Evolutionary conservation across 2,888 invertebrate genomes (phyloP).

Genomic region (Ennomos erosarius): DNA sequence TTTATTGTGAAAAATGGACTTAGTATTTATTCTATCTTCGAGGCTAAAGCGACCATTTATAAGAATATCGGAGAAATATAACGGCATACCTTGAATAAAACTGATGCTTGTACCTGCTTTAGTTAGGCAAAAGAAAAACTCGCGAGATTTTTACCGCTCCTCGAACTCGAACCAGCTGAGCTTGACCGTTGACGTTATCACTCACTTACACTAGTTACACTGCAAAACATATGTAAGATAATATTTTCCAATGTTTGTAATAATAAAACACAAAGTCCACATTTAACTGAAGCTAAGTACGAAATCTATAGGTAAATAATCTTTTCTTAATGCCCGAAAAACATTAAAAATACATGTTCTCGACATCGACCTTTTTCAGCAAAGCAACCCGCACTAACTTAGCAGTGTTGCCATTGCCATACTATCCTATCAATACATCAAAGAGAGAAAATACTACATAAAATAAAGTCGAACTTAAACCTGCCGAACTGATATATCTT

Average conservation of each 20-base stretch:
- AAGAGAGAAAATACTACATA: too few relatives aligned
- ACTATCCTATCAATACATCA: too few relatives aligned
- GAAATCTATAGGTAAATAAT: slow-evolving; percentile 11
- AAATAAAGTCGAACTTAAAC: too few relatives aligned
- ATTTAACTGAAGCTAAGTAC: slow-evolving; percentile 4
- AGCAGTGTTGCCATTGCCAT: slow-evolving; percentile 26
- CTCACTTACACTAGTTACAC: slow-evolving; percentile 40
- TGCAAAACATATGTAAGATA: slow-evolving; percentile 17
- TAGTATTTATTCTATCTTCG: not conserved
- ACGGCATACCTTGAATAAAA: slow-evolving; percentile 81
- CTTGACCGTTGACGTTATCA: slow-evolving; percentile 79
- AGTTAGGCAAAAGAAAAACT: slow-evolving; percentile 72
- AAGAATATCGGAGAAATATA: slow-evolving; percentile 59
- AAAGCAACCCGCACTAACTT: slow-evolving; percentile 17
- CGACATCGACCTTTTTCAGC: slow-evolving; percentile 18
- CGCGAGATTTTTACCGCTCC: slow-evolving; percentile 81
- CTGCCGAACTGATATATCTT: too few relatives aligned
- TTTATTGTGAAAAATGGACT: too few relatives aligned
- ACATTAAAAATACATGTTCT: slow-evolving; percentile 26
- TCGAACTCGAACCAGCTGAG: slow-evolving; percentile 79
- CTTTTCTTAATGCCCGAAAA: slow-evolving; percentile 13
- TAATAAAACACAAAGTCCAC: slow-evolving; percentile 6
- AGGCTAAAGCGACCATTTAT: slow-evolving; percentile 14
- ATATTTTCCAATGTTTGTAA: slow-evolving; percentile 1
- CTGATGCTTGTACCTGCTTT: slow-evolving; percentile 58